Conservation (phyloP, 1,140 invertebrate genomes). For the Cylas formicarius region DNA sequence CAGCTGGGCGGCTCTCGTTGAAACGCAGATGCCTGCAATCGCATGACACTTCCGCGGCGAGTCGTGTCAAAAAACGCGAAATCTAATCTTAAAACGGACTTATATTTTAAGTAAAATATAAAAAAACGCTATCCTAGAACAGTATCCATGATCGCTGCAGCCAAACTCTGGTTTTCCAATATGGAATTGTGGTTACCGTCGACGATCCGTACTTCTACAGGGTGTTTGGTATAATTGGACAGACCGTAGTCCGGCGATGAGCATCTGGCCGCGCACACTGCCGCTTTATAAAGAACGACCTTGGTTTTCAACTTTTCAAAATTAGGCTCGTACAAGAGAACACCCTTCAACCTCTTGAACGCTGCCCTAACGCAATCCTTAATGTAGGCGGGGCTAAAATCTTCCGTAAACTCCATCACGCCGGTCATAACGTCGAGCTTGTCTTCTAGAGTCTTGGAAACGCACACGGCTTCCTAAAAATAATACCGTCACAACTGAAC, state of each 20-base stretch:
- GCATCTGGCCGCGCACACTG: slow-evolving; percentile 43
- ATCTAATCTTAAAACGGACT: too few species aligned
- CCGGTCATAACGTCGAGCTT: slow-evolving; percentile 33
- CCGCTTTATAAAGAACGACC: slow-evolving; percentile 56
- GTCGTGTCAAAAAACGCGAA: too few species aligned
- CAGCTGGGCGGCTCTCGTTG: too few species aligned
- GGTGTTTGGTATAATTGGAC: slow-evolving; percentile 44
- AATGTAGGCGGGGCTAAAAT: slow-evolving; percentile 43
- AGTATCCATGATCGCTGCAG: slow-evolving; percentile 50
- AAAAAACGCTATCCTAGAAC: too few species aligned
- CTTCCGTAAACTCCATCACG: slow-evolving; percentile 42
- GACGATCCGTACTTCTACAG: slow-evolving; percentile 48
- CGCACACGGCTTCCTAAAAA: slow-evolving; percentile 14
- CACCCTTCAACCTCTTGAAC: slow-evolving; percentile 50
- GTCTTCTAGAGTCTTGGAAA: slow-evolving; percentile 14
- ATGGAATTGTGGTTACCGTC: slow-evolving; percentile 64
- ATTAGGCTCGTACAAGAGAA: slow-evolving; percentile 46
- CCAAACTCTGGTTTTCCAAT: slow-evolving; percentile 54
- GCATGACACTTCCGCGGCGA: too few species aligned
- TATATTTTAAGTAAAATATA: too few species aligned
- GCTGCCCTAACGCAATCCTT: slow-evolving; percentile 41
- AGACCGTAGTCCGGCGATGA: slow-evolving; percentile 58
- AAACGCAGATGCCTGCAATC: too few species aligned
- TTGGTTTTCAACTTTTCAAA: slow-evolving; percentile 47
- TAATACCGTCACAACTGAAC: slow-evolving; percentile 4